Base-by-base conservation (phyloP, 2,888 invertebrate genomes). In the Aelia acuminata region DNA sequence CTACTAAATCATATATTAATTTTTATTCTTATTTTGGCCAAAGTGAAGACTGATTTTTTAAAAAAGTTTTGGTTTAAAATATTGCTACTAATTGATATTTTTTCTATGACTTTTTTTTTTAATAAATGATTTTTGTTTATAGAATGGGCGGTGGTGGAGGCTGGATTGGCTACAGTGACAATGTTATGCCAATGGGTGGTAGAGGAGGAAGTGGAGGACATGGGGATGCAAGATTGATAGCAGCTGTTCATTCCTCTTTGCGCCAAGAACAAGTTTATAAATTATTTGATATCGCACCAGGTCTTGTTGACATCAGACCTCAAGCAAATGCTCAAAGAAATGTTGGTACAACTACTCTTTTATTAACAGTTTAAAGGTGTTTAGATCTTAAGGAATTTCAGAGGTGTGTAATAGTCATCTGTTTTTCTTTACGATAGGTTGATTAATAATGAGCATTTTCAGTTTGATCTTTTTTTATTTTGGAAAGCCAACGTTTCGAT, bases 251-350 rank as follows among this genome's bases (percentile, higher is more conserved):
- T 92, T 95, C 96, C 47, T 93, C 93, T 63, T 91, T 95, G 13
- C 75, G 89, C n/a, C 95, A 96, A 91, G 94, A 95, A 92, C 95
- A 97, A 91, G 92, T 97, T n/a, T 96, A 96, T 94, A 94, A 95
- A 90, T 93, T 98, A 70, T 98, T 98, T 92, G 97, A 97, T 92
- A 95, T 98, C 89, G 94, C 98, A 70, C 98, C 98, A 35, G 96
- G 96, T 11, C 92, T 94, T 87, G 93, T 94, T 90, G 93, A 93
- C 91, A 93, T 93, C 90, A 93, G 93, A 90, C 89, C 89, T 15
- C 89, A 90, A 85, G 89, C 89, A 18, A 89, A 89, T 85, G 47
- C 87, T n/a, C 87, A 87, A 49, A 84, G 89, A 75, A 88, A 87
- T 63, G 89, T 87, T 48, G 3, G 84, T 80, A 35, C 7, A 35